Base-by-base conservation (phyloP, 2,888 invertebrate species). In the Drosophila hamatofila region DNA sequence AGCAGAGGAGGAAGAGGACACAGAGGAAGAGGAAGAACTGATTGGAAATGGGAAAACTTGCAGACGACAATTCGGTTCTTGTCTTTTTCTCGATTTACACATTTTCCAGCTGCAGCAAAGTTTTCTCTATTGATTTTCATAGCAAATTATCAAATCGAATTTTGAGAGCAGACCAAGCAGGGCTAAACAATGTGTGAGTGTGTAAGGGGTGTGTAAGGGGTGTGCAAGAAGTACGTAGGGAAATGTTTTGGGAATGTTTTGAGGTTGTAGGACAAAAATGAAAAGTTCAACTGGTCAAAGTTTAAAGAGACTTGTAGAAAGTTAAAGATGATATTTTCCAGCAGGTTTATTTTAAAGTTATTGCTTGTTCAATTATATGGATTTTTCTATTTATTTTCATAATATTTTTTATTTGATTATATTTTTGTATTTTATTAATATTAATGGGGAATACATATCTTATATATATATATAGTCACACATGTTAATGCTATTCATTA, bases 81-180 rank as follows among this genome's bases (percentile, higher is more conserved):
- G 44, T 27, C 37, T 25, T 58, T 52, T 58, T 23, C 18, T 51
- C 51, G 58, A 18, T 37, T 58, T 46, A 33, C 35, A 48, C 65
- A 61, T 57, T 60, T 54, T 23, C 35, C 21, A 33, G 46, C 30
- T 27, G 27, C n/a, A 23, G 52, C 55, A 63, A 44, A 58, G 51
- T 41, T 56, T 59, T 25, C 16, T 16, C 21, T 59, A 60, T 80
- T 72, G 73, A 77, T 63, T 67, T 64, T 48, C 59, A 52, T 52
- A 25, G 52, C 39, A 78, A 62, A 56, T 74, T 78, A 74, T 65
- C 21, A 48, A 69, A 52, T 52, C 68, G 33, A 48, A 59, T 33
- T 42, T 39, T 25, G 27, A 39, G n/a, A 0, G 3, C 39, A 21
- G 35, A 3, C 33, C n/a, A 27, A 41, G 35, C 27, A 21, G 16